Base-by-base conservation (phyloP, 2,888 invertebrate genomes). In the Hipparchia semele region DNA sequence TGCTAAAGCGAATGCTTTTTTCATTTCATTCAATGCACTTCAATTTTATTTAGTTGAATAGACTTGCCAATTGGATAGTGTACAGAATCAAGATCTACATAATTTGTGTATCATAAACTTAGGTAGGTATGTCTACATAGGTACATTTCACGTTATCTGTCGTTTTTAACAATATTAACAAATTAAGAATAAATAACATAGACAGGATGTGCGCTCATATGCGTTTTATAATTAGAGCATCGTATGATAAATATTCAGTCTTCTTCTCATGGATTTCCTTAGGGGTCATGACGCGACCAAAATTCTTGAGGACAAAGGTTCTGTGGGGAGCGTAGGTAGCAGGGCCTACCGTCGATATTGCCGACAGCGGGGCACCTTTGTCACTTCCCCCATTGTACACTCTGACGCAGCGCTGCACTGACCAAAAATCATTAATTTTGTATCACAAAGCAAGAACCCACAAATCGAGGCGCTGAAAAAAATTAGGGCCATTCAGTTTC, bases 381-480 rank as follows among this genome's bases (percentile, higher is more conserved):
- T 94, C 90, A 89, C 87, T 88, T 82, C 72, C 67, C 67, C 88
- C 84, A 88, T 93, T 92, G 92, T 93, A 84, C 80, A 78, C 86
- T 83, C 87, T 83, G 86, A 86, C 87, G 87, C 86, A 84, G 85
- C 87, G 84, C 84, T 87, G 89, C 88, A 87, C 90, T 91, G 92
- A 90, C 92, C 90, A 90, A 90, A 92, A 94, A 92, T 93, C 94
- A 94, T 94, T 94, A 94, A 94, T 94, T 93, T 91, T 90, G 86
- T 89, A 92, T 87, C 92, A 92, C 94, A 94, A 94, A 92, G 92
- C 90, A 84, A 87, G 92, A 91, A 92, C 92, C 90, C 94, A 93
- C 93, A 92, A 91, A 92, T 92, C 90, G 91, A 91, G 87, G 83
- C 82, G 78, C 87, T 89, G 89, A 90, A 91, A 86, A 91, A 92